These are phyloP conservation scores for Sapajus apella DNA, from an alignment of 2,113 vertebrate genomes.

Conservation along the genomic window DNA sequence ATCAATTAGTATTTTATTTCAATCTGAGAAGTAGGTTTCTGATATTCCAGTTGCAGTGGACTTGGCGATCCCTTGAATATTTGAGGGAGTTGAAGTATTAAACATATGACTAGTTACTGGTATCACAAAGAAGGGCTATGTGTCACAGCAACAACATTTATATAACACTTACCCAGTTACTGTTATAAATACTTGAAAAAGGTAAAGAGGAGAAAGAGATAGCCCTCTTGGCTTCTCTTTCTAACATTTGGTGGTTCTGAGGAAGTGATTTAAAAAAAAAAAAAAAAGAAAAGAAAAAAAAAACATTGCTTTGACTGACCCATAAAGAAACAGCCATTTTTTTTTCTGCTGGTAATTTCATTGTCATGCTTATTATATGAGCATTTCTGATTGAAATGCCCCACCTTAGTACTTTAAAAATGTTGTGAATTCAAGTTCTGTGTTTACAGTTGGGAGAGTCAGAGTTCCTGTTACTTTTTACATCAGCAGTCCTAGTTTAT, in stretches of 20 bases:
- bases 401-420: neutral
- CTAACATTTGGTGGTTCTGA: neutral
- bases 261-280: neutral
- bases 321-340: neutral
- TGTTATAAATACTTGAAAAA: neutral
- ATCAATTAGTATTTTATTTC: neutral
- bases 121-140: neutral
- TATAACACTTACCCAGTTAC: neutral
- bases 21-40: neutral
- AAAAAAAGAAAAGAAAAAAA: neutral
- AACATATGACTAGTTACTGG: neutral
- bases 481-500: neutral
- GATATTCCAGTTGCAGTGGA: neutral
- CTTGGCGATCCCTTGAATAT: neutral
- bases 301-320: neutral
- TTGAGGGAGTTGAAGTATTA: neutral
- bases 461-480: neutral
- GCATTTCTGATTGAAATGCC: neutral
- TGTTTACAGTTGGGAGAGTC: neutral
- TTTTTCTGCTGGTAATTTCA: neutral
- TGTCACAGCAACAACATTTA: neutral
- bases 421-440: neutral
- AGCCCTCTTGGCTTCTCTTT: neutral
- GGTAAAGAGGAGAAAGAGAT: neutral
- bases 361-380: neutral